phyloP scores from a whole-genome alignment of 2,888 invertebrate genomes.

The Noctuana brunneofusca region DNA sequence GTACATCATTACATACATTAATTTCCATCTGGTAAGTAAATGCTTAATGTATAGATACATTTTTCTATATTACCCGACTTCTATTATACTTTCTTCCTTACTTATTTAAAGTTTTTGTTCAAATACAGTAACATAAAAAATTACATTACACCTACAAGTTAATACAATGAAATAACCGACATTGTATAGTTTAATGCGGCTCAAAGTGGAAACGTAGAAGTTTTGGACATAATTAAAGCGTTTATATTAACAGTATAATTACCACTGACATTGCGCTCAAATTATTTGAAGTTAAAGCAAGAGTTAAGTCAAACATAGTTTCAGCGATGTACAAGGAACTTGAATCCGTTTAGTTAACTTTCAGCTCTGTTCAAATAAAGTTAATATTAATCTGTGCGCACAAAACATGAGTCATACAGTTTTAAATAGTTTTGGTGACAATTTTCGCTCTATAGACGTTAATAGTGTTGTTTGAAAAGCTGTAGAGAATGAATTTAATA shows the following conservation, averaged over 20 bases:
- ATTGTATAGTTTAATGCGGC: background rate
- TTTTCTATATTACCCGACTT: no score
- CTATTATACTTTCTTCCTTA: no score
- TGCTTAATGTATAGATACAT: no score
- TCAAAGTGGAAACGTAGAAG: background rate
- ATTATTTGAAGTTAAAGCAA: conserved; percentile 13
- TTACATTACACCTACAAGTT: no score
- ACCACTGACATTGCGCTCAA: conserved; percentile 9
- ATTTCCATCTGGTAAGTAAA: no score
- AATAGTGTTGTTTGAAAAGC: no score
- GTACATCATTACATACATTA: no score
- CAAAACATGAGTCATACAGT: conserved; percentile 22
- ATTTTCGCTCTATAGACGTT: background rate
- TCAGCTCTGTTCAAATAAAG: conserved; percentile 26
- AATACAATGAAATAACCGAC: no score
- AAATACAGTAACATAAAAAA: no score
- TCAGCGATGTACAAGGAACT: conserved; percentile 24
- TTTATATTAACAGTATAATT: conserved; percentile 21
- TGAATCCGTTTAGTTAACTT: conserved; percentile 30
- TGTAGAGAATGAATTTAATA: no score
- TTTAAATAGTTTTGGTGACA: background rate
- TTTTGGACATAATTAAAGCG: background rate
- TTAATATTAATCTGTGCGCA: conserved; percentile 21
- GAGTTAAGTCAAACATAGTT: conserved; percentile 27
- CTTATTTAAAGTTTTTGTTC: no score